Evolutionary conservation across 1,140 invertebrate genomes (phyloP).

Genomic region (Pollicipes pollicipes): DNA sequence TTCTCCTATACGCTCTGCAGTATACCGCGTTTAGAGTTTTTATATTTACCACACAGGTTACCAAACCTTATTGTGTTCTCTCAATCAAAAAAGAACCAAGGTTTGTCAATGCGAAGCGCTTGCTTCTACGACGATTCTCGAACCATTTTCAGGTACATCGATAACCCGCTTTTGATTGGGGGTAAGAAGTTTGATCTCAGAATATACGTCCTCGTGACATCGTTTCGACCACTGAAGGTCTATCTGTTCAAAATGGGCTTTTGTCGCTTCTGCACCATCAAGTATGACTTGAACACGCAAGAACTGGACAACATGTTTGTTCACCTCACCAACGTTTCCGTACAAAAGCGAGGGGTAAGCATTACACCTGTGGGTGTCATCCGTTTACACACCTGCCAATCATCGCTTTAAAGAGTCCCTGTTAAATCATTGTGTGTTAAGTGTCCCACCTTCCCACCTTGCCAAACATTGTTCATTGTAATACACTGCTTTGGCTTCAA

Average conservation of each 20-base stretch:
- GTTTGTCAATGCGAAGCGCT: no score
- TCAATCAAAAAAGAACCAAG: no score
- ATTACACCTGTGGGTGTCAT: conserved; percentile 7
- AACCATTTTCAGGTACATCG: conserved; percentile 59
- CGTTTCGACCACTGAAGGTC: conserved; percentile 60
- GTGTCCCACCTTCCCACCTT: no score
- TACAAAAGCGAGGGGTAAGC: conserved; percentile 64
- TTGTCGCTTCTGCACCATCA: conserved; percentile 66
- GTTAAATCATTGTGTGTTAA: no score
- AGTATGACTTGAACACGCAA: conserved; percentile 46
- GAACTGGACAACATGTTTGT: conserved; percentile 72
- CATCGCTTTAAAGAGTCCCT: no score
- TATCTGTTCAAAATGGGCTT: conserved; percentile 59
- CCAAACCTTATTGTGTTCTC: no score
- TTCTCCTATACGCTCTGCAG: no score
- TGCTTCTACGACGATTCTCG: no score
- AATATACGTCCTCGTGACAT: conserved; percentile 63
- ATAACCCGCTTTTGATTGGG: conserved; percentile 70
- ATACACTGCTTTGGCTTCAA: neutral
- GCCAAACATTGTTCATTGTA: no score
- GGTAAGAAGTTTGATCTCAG: conserved; percentile 78
- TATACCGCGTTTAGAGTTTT: no score
- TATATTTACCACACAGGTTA: no score
- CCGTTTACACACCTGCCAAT: no score
- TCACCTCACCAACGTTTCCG: conserved; percentile 69